Conservation (phyloP, 2,113 vertebrate species). For the Lethenteron reissneri region DNA sequence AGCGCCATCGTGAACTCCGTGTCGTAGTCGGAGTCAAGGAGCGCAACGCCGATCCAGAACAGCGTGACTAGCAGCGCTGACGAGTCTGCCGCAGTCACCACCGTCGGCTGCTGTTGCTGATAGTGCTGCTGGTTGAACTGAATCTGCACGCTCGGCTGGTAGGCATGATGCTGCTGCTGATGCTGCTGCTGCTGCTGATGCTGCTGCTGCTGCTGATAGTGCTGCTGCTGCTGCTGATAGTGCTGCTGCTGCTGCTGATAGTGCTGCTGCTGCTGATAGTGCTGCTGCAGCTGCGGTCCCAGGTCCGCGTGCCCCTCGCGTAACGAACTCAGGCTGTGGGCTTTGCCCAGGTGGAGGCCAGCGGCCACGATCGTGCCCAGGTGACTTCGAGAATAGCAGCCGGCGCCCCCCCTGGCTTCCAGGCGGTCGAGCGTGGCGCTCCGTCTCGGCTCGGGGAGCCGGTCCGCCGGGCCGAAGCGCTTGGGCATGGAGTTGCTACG, state of each 20-base stretch:
- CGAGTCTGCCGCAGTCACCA: slow-evolving; percentile 36
- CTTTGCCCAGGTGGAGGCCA: neutral
- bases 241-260: neutral
- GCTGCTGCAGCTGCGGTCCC: neutral
- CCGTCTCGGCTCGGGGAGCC: neutral
- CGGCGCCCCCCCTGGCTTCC: neutral
- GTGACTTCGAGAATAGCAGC: no score
- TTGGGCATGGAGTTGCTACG: slow-evolving; percentile 3
- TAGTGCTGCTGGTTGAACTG: neutral
- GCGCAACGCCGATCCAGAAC: slow-evolving; percentile 80
- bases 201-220: neutral
- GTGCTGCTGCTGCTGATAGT: neutral
- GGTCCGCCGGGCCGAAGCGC: neutral
- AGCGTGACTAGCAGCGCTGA: slow-evolving; percentile 78
- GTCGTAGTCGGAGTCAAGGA: slow-evolving; percentile 91
- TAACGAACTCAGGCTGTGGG: neutral
- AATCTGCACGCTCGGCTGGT: no score
- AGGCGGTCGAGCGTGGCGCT: slow-evolving; percentile 1
- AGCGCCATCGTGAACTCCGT: slow-evolving; percentile 91
- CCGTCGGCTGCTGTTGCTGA: neutral
- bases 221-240: no score
- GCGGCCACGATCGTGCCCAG: neutral
- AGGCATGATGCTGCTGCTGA: no score
- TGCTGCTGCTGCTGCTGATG: no score
- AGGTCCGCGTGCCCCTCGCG: neutral